Evolutionary conservation across 1,140 invertebrate genomes (phyloP), one percentile per base, ranked within the genome.

Genomic region (Brachionus sp.): DNA sequence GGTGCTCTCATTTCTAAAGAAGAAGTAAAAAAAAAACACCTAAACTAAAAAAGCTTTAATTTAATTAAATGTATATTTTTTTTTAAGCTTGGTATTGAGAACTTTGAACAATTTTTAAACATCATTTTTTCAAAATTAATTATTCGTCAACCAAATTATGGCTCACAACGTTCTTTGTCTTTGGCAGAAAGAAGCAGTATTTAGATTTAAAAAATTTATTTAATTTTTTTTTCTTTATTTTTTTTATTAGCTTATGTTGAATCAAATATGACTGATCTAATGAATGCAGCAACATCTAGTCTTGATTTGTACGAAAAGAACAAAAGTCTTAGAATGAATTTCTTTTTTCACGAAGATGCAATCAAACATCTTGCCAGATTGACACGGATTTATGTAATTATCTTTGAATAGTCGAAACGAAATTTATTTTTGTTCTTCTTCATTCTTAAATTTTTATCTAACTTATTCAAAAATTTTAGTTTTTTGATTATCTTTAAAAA

Each of bases 311-410:
- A 89, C 84, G 88, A 89, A 62, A 83, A 86, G 50, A 85, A 85
- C 5, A 88, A 86, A 7, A 86, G 84, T n/a, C 86, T 87, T 50
- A 84, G 83, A 50, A 84, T 88, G 5, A 86, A 87, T n/a, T 82
- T 88, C 13, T 87, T 88, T 25, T 89, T 88, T 84, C 88, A 88
- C 83, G 85, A 84, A 13, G 87, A 88, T 73, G 88, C 88, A 19
- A 84, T 88, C 16, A 83, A 84, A 25, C 88, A 88, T 84, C 85
- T 87, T 35, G 86, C 88, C 19, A 85, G 88, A 64, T 85, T 89
- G 3, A 88, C 86, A 83, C 75, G 88, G 75, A 86, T 89, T 35
- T 83, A 88, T 85, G 88, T 89, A 84, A 86, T 86, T 86, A n/a
- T 35, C 10, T 23, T 44, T 83, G n/a, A n/a, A n/a, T n/a, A n/a